These are phyloP conservation scores for Astropecten irregularis DNA, from an alignment of 53 echinoderm and acorn worm species.

Conservation along the genomic window DNA sequence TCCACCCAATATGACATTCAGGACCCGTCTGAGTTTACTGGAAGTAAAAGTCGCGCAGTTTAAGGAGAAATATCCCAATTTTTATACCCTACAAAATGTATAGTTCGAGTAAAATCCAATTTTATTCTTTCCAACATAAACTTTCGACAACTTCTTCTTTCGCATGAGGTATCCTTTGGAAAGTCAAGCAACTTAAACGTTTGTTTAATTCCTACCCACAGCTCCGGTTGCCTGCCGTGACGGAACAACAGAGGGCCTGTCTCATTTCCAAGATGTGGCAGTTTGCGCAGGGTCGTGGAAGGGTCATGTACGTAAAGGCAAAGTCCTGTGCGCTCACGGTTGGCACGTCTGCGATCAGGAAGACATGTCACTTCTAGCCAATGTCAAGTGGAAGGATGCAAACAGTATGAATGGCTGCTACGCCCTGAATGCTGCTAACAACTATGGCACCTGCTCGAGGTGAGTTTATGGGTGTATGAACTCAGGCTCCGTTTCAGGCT, in stretches of 20 bases:
- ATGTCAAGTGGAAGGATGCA: slow-evolving; percentile 82
- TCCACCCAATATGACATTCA: too few relatives aligned
- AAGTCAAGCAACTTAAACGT: too few relatives aligned
- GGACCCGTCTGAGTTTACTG: too few relatives aligned
- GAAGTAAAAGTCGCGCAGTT: too few relatives aligned
- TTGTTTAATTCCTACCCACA: slow-evolving; percentile 43
- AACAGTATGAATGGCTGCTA: slow-evolving; percentile 92
- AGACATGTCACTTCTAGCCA: slow-evolving; percentile 67
- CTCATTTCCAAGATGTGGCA: slow-evolving; percentile 74
- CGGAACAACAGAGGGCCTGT: slow-evolving; percentile 84
- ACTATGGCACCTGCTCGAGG: slow-evolving; percentile 89
- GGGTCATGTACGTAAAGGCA: slow-evolving; percentile 88
- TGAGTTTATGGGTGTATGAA: slow-evolving; percentile 56
- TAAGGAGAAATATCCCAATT: too few relatives aligned
- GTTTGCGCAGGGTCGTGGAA: slow-evolving; percentile 92
- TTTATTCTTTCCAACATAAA: too few relatives aligned
- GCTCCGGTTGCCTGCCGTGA: slow-evolving; percentile 81
- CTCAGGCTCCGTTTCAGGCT: too few relatives aligned
- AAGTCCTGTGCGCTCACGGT: slow-evolving; percentile 83
- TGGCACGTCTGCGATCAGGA: slow-evolving; percentile 93
- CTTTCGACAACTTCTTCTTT: too few relatives aligned
- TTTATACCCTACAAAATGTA: too few relatives aligned
- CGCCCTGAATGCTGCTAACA: slow-evolving; percentile 90
- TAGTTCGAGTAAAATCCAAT: too few relatives aligned
- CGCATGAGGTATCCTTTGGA: too few relatives aligned